These are phyloP conservation scores for Acanthornis magna DNA, from an alignment of 2,797 vertebrate genomes.

Conservation along the genomic window DNA sequence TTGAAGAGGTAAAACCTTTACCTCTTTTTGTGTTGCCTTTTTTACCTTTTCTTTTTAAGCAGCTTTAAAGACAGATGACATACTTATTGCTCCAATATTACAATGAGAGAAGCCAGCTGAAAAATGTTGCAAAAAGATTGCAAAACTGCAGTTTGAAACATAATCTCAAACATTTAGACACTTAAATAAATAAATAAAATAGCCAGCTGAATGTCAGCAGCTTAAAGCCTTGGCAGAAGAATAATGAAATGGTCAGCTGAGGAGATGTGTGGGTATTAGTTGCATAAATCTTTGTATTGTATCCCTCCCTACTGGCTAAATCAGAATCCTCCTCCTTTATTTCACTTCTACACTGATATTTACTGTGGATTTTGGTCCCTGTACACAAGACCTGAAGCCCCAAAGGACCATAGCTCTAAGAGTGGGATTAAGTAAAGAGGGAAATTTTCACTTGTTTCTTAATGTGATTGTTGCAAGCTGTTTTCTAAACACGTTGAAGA, in stretches of 20 bases:
- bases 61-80: background rate
- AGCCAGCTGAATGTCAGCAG: background rate
- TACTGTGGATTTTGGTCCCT: background rate
- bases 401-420: background rate
- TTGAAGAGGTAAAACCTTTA: background rate
- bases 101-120: background rate
- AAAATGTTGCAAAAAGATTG: background rate
- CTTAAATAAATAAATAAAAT: background rate
- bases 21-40: background rate
- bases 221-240: background rate
- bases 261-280: background rate
- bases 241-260: background rate
- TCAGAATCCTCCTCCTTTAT: background rate
- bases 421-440: background rate
- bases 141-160: background rate
- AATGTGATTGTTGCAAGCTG: background rate
- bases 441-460: background rate
- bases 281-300: background rate
- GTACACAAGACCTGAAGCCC: background rate
- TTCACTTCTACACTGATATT: background rate
- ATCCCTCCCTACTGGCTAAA: background rate
- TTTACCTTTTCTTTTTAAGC: background rate
- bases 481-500: background rate
- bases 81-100: background rate
- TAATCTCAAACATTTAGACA: background rate